A percentile compares a stretch with the other conserved stretches of the same genome.
phyloP scores from a whole-genome alignment of 2,113 vertebrate species.

The Cebidichthys violaceus region DNA sequence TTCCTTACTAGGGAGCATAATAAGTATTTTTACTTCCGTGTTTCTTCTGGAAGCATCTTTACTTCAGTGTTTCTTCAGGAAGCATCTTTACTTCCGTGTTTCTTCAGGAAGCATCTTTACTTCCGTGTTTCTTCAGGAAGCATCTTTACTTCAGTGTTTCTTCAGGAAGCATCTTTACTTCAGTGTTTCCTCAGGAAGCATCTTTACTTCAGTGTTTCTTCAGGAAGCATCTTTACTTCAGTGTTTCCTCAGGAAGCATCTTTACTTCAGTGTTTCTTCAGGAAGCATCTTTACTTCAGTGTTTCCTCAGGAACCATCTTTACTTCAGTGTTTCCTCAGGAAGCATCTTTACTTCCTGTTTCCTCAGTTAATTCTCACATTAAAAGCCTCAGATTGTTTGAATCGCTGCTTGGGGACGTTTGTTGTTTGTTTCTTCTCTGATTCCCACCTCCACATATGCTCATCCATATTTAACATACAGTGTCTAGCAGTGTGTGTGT shows the following conservation, averaged over 20 bases:
- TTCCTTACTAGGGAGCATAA: neutral
- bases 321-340: neutral
- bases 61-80: neutral
- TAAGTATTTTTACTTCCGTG: neutral
- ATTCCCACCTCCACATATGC: conserved; percentile 63
- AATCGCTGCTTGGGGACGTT: neutral
- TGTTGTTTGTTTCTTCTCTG: conserved; percentile 55
- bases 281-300: neutral
- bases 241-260: too few relatives aligned
- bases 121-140: neutral
- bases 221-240: too few relatives aligned
- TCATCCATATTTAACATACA: conserved; percentile 59
- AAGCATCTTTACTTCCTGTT: neutral
- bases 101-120: neutral
- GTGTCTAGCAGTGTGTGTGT: conserved; percentile 24
- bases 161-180: neutral
- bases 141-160: neutral
- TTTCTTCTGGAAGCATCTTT: neutral
- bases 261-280: neutral
- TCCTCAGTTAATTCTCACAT: neutral
- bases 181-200: too few relatives aligned
- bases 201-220: too few relatives aligned
- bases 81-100: neutral
- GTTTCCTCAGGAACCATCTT: neutral
- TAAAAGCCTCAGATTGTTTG: neutral